Conservation (phyloP, 2,797 vertebrate species). For the Silurus aristotelis region DNA sequence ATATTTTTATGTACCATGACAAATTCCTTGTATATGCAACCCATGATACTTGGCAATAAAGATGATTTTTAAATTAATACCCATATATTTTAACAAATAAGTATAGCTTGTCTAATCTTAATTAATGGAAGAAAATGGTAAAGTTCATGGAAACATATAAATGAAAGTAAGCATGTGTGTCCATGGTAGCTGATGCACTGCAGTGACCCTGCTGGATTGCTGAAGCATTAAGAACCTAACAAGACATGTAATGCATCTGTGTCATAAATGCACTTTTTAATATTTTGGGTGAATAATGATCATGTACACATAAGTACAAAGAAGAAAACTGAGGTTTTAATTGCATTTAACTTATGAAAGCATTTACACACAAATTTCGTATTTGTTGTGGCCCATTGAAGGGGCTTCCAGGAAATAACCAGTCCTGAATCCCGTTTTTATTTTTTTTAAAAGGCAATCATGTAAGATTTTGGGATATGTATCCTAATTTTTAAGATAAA, state of each 20-base stretch:
- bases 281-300: background rate
- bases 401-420: background rate
- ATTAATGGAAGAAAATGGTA: background rate
- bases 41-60: too few species aligned
- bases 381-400: background rate
- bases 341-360: background rate
- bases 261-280: background rate
- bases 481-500: background rate
- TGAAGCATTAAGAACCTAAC: background rate
- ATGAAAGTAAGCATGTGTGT: background rate
- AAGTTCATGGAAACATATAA: background rate
- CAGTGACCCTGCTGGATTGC: background rate
- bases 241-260: background rate
- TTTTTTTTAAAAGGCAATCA: background rate
- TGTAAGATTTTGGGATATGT: background rate
- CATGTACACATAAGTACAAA: background rate
- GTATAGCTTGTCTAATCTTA: background rate
- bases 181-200: background rate
- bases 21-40: too few species aligned
- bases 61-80: background rate
- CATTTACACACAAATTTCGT: background rate
- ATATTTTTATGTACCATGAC: too few species aligned
- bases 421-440: background rate
- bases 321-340: background rate
- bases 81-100: background rate